Evolutionary conservation across 2,888 invertebrate species (phyloP), one percentile per base, ranked within the genome.

Genomic region (Platynereis dumerilii): DNA sequence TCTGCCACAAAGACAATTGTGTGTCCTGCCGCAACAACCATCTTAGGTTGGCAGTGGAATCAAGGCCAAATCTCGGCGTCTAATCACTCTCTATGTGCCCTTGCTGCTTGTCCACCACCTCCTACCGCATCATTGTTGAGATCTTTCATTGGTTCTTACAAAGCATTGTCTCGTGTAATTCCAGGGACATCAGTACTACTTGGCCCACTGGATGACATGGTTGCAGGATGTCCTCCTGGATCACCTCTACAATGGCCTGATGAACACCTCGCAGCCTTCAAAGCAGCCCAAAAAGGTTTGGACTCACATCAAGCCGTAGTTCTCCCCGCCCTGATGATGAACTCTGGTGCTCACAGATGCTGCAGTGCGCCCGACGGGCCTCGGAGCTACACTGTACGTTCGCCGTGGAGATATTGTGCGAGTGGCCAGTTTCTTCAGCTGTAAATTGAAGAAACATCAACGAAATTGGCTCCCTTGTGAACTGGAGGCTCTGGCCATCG

Each of bases 321-420:
- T 12, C 59, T 71, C 15, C 60, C 52, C 27, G 3, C 5, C 58
- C 65, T 17, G 44, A 27, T 39, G 69, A 71, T 42, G 62, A 45
- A 15, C 60, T 64, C 7, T 64, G 60, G 64, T 64, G 5, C 17
- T 72, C 1, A 48, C 39, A 64, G 66, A 58, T 48, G 58, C 44
- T 26, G 20, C 57, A 27, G 42, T 61, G 12, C 29, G 44, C 20
- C 10, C 42, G 28, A 55, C n/a, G 22, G 69, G 71, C 12, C 60
- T 72, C 53, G 72, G 72, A 12, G 68, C 72, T n/a, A 73, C 72
- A 1, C 28, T 74, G 17, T 75, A 74, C 48, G 58, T 67, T 1
- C 65, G 26, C 2, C 58, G 73, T 39, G 48, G 65, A 22, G 58
- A 60, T 10, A 71, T 68, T 24, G 20, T 61, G 1, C 29, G 3